A percentile compares a stretch with the other conserved stretches of the same genome.
These are phyloP conservation scores for Lacanobia wlatinum DNA, from an alignment of 2,888 invertebrate species.

Conservation along the genomic window DNA sequence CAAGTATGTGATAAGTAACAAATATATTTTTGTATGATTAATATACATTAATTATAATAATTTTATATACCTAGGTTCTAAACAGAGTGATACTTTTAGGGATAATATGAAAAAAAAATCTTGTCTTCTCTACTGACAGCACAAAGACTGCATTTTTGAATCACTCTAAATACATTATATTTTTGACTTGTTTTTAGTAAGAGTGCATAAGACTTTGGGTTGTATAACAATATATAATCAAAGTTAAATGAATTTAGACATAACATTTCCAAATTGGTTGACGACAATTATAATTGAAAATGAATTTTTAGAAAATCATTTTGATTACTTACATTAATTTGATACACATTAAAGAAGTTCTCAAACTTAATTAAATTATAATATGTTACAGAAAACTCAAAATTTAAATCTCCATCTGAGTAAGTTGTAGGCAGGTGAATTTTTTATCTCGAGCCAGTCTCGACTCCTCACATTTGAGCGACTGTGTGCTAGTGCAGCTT, in stretches of 20 bases:
- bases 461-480: background rate
- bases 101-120: constrained; percentile 15
- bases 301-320: constrained; percentile 16
- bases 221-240: constrained; percentile 34
- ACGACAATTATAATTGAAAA: constrained; percentile 15
- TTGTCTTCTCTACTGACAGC: constrained; percentile 29
- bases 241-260: constrained; percentile 14
- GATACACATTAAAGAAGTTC: background rate
- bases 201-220: constrained; percentile 15
- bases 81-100: constrained; percentile 45
- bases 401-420: constrained; percentile 3
- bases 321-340: background rate
- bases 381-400: background rate
- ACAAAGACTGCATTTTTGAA: constrained; percentile 53
- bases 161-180: constrained; percentile 37
- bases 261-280: constrained; percentile 17
- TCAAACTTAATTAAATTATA: background rate
- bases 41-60: constrained; percentile 49
- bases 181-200: constrained; percentile 21
- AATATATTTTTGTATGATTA: constrained; percentile 60
- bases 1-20: constrained; percentile 55
- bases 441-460: constrained; percentile 12
- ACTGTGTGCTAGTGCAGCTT: constrained; percentile 20
- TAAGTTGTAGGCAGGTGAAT: constrained; percentile 8
- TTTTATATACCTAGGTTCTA: constrained; percentile 36